phyloP scores from a whole-genome alignment of 2,113 vertebrate genomes.

The Aspiorhynchus laticeps region DNA sequence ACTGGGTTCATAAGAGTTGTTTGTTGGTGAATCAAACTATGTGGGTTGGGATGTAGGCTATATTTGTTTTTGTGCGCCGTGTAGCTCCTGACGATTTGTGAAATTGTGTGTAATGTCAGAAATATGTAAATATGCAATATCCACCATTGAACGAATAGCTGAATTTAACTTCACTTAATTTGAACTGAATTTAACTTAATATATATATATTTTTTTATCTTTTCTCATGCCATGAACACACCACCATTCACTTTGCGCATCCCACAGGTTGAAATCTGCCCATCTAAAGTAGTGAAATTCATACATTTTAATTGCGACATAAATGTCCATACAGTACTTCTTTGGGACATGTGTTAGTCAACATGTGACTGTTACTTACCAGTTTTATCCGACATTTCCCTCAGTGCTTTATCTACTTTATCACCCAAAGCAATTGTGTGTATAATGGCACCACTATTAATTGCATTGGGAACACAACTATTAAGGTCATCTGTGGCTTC shows the following conservation, averaged over 20 bases:
- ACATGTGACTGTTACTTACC: conserved; percentile 50
- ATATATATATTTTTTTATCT: too few relatives aligned
- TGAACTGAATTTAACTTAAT: too few relatives aligned
- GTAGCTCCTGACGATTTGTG: not conserved
- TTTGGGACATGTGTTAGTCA: not conserved
- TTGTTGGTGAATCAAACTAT: not conserved
- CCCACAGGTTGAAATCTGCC: not conserved
- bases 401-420: conserved; percentile 52
- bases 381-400: conserved; percentile 63
- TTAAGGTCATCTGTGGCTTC: not conserved
- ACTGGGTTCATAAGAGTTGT: not conserved
- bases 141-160: rapidly evolving
- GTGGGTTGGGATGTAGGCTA: not conserved
- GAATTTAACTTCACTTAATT: too few relatives aligned
- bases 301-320: not conserved
- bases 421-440: conserved; percentile 70
- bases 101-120: not conserved
- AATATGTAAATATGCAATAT: not conserved
- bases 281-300: not conserved
- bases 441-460: conserved; percentile 68
- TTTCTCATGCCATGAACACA: not conserved
- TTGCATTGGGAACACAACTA: conserved; percentile 53
- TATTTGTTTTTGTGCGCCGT: not conserved
- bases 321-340: not conserved
- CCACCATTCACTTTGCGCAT: not conserved